Evolutionary conservation across 2,888 invertebrate species (phyloP).

Genomic region (Cremastobaeus sp.): DNA sequence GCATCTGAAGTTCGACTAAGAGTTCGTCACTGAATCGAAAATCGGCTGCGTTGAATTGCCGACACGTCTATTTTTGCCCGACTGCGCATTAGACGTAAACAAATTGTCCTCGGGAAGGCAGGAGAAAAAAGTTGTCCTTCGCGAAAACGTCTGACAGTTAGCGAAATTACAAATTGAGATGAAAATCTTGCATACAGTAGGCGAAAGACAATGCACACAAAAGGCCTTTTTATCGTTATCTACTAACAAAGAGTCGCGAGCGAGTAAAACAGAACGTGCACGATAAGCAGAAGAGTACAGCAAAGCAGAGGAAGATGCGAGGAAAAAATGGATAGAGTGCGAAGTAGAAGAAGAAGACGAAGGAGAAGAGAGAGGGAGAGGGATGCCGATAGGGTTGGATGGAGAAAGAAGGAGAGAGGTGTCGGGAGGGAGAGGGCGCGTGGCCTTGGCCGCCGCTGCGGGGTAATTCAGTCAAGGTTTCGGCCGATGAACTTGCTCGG

Average conservation of each 20-base stretch:
- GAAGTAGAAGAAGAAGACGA: slow-evolving; percentile 10
- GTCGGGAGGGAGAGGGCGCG: slow-evolving; percentile 73
- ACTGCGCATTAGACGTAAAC: no score
- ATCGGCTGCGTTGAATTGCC: no score
- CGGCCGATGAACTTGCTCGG: slow-evolving; percentile 86
- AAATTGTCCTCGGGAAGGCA: no score
- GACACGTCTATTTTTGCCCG: no score
- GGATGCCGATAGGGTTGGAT: slow-evolving; percentile 49
- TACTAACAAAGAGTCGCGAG: slow-evolving; percentile 7
- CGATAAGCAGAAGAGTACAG: background rate
- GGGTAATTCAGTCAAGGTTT: slow-evolving; percentile 92
- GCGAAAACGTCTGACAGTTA: no score
- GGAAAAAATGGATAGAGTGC: background rate
- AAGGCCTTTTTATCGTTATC: no score
- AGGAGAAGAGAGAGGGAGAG: slow-evolving; percentile 36
- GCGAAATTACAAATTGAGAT: no score
- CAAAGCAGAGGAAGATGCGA: background rate
- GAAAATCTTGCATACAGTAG: no score
- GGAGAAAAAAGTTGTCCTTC: no score
- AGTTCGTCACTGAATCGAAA: no score
- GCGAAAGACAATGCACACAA: no score
- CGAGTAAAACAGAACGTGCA: background rate
- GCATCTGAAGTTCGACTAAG: no score
- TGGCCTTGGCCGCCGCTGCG: slow-evolving; percentile 84
- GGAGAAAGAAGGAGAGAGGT: slow-evolving; percentile 47